Percentiles rank a stretch among this genome's conserved stretches.
These are phyloP conservation scores for Syrphus vitripennis DNA, from an alignment of 2,888 invertebrate species.

Conservation along the genomic window DNA sequence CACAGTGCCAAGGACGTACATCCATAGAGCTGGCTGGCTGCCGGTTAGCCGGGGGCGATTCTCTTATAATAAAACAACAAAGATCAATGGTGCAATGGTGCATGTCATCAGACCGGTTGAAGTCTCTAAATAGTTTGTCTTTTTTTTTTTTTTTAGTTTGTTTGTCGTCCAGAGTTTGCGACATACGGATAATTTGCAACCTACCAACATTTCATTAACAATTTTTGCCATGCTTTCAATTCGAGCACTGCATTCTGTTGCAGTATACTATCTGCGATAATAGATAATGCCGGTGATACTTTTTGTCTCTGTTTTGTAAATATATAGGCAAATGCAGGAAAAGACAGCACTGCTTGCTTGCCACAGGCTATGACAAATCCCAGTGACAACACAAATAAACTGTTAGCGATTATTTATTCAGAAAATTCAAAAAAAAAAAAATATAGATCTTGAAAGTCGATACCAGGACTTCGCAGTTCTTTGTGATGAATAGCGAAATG, in stretches of 20 bases:
- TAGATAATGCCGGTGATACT: conserved; percentile 35
- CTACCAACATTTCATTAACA: conserved; percentile 62
- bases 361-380: conserved; percentile 52
- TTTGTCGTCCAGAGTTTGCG: conserved; percentile 45
- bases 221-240: conserved; percentile 26
- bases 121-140: conserved; percentile 42
- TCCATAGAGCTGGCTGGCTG: conserved; percentile 7
- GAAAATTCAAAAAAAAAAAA: too few relatives aligned
- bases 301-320: too few relatives aligned
- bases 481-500: neutral
- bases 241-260: neutral
- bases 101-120: conserved; percentile 54
- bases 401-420: conserved; percentile 52
- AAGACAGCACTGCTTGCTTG: neutral
- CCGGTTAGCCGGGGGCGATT: conserved; percentile 34
- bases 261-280: conserved; percentile 37
- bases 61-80: conserved; percentile 19
- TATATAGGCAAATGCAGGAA: conserved; percentile 17
- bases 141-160: neutral
- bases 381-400: conserved; percentile 54
- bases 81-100: conserved; percentile 58
- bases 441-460: conserved; percentile 58
- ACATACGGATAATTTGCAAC: conserved; percentile 59
- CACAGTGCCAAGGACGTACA: conserved; percentile 65
- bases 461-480: conserved; percentile 42